These are phyloP conservation scores for Mythimna loreyi DNA, from an alignment of 2,888 invertebrate genomes.

Conservation along the genomic window DNA sequence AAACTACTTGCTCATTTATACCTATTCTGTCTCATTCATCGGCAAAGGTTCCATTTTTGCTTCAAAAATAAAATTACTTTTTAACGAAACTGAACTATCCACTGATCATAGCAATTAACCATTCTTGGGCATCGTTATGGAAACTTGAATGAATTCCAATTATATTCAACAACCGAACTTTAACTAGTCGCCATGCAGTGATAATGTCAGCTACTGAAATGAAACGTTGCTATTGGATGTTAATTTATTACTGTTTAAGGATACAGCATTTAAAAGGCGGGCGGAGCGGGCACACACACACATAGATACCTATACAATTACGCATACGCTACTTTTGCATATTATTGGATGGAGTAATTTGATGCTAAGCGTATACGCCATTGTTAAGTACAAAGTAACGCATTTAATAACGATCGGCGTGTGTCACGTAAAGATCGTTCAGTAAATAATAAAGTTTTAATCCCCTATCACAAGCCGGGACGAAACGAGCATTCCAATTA, in stretches of 20 bases:
- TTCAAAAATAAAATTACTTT: background rate
- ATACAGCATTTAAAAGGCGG: no score
- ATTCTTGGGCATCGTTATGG: background rate
- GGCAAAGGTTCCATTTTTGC: no score
- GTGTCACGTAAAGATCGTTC: conserved; percentile 67
- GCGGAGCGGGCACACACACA: no score
- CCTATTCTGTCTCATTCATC: no score
- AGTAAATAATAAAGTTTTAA: conserved; percentile 79
- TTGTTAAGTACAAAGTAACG: conserved; percentile 37
- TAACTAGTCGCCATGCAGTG: no score
- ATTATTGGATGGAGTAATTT: conserved; percentile 1
- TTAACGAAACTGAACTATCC: background rate
- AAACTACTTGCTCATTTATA: no score
- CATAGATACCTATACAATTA: no score
- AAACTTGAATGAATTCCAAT: no score
- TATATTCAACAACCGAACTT: no score
- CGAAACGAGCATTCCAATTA: conserved; percentile 88
- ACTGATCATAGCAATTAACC: background rate
- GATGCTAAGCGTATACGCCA: background rate
- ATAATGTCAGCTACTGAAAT: no score
- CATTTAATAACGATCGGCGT: conserved; percentile 53
- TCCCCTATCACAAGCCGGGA: conserved; percentile 75
- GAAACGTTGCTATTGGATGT: no score
- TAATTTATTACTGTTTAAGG: no score
- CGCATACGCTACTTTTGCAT: background rate